phyloP scores from a whole-genome alignment of 2,888 invertebrate genomes.

The Euzetes globulus region DNA sequence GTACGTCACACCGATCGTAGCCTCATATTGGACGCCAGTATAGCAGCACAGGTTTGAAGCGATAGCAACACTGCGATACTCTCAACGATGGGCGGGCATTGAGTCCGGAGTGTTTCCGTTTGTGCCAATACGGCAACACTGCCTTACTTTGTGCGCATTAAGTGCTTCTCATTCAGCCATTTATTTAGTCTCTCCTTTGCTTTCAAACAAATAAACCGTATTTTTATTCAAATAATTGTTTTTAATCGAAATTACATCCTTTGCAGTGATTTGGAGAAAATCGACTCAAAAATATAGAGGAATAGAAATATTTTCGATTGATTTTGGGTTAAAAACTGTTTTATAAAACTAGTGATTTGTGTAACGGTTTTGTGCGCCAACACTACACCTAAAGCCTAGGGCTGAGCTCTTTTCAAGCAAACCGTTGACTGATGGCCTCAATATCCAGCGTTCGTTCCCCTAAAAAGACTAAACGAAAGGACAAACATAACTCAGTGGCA shows the following conservation, averaged over 20 bases:
- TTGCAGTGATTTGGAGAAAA: too few species aligned
- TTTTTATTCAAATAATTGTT: neutral
- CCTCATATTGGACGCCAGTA: neutral
- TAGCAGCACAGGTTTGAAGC: neutral
- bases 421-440: too few species aligned
- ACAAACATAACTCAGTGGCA: neutral
- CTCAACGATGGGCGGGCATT: conserved; percentile 7
- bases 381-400: neutral
- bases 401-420: too few species aligned
- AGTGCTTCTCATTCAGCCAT: neutral
- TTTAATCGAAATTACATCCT: neutral
- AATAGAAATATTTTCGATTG: neutral
- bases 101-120: conserved; percentile 27
- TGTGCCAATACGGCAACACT: conserved; percentile 9
- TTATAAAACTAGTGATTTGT: neutral
- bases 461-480: neutral
- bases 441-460: neutral
- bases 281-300: too few species aligned
- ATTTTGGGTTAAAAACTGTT: neutral
- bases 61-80: conserved; percentile 17
- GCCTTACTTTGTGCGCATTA: conserved; percentile 9
- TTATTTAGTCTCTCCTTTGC: neutral
- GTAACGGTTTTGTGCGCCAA: conserved; percentile 6
- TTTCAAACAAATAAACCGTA: neutral
- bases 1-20: neutral